These are phyloP conservation scores for Harpalus rubripes DNA, from an alignment of 2,888 invertebrate genomes.

Conservation along the genomic window DNA sequence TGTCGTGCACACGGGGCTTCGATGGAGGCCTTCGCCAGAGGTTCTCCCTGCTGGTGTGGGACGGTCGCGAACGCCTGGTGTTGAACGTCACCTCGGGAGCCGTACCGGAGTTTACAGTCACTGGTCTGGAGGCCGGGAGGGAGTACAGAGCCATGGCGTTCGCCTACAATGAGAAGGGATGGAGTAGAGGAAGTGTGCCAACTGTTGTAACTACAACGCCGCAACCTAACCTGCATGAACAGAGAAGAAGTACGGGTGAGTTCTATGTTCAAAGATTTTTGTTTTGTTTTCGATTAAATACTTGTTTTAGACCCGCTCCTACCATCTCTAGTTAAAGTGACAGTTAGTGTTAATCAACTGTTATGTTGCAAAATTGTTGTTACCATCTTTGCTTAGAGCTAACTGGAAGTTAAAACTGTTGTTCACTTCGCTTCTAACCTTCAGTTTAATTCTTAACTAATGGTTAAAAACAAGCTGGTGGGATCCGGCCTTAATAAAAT, in stretches of 20 bases:
- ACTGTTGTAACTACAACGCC: slow-evolving; percentile 78
- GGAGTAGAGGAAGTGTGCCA: slow-evolving; percentile 76
- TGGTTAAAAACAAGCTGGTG: too few relatives aligned
- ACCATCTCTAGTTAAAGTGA: too few relatives aligned
- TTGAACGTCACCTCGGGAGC: slow-evolving; percentile 76
- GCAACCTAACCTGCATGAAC: slow-evolving; percentile 77
- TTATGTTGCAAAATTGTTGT: too few relatives aligned
- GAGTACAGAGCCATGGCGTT: slow-evolving; percentile 79
- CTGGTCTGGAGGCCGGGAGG: slow-evolving; percentile 78
- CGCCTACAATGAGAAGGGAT: slow-evolving; percentile 86
- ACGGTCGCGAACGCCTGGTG: slow-evolving; percentile 73
- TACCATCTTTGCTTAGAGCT: too few relatives aligned
- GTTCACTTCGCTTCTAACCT: too few relatives aligned
- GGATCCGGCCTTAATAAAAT: too few relatives aligned
- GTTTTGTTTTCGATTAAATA: too few relatives aligned
- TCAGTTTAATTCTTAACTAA: too few relatives aligned
- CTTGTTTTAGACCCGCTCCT: too few relatives aligned
- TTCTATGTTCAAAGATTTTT: not conserved
- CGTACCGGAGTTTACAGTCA: slow-evolving; percentile 78
- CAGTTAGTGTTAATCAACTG: too few relatives aligned
- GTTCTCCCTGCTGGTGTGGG: slow-evolving; percentile 76
- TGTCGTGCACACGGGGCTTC: slow-evolving; percentile 79
- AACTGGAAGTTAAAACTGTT: too few relatives aligned
- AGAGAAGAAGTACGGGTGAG: slow-evolving; percentile 75
- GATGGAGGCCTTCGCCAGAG: slow-evolving; percentile 79